These are phyloP conservation scores for Tragelaphus buxtoni DNA, from an alignment of 2,113 vertebrate genomes.

Conservation along the genomic window DNA sequence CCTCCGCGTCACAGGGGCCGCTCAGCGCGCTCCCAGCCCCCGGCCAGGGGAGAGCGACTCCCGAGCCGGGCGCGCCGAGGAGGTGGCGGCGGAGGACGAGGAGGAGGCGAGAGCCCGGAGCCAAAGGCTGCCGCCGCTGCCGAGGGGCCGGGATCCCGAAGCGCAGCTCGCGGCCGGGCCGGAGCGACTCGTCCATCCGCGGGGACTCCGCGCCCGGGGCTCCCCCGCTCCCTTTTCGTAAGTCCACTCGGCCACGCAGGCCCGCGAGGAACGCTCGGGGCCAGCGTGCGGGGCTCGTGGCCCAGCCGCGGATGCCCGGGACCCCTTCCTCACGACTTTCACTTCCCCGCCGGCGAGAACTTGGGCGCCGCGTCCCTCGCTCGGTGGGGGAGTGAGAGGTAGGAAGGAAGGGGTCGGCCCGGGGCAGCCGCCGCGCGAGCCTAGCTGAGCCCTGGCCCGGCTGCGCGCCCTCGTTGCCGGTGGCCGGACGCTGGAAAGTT, in stretches of 20 bases:
- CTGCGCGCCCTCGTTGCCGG: not conserved
- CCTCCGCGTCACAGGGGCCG: conserved; percentile 6
- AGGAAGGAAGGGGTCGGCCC: not conserved
- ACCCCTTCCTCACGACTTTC: not conserved
- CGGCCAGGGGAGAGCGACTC: not conserved
- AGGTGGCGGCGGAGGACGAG: not conserved
- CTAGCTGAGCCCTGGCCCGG: not conserved
- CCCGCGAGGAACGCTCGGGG: not conserved
- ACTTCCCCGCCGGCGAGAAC: not conserved
- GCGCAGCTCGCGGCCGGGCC: not conserved
- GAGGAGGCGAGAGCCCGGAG: not conserved
- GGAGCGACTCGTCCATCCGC: not conserved
- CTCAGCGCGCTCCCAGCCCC: not conserved
- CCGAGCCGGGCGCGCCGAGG: not conserved
- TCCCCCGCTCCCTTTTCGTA: conserved; percentile 26
- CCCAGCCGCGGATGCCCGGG: not conserved
- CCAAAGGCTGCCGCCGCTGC: not conserved
- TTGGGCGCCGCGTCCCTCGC: not conserved
- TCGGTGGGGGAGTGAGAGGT: not conserved
- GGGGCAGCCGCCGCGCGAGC: not conserved
- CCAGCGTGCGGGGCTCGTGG: not conserved
- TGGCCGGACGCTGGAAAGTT: not conserved
- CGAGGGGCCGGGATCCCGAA: not conserved
- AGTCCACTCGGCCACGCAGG: conserved; percentile 10
- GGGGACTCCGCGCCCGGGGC: not conserved